These are phyloP conservation scores for Lacerta agilis DNA, from an alignment of 2,797 vertebrate species.

Conservation along the genomic window DNA sequence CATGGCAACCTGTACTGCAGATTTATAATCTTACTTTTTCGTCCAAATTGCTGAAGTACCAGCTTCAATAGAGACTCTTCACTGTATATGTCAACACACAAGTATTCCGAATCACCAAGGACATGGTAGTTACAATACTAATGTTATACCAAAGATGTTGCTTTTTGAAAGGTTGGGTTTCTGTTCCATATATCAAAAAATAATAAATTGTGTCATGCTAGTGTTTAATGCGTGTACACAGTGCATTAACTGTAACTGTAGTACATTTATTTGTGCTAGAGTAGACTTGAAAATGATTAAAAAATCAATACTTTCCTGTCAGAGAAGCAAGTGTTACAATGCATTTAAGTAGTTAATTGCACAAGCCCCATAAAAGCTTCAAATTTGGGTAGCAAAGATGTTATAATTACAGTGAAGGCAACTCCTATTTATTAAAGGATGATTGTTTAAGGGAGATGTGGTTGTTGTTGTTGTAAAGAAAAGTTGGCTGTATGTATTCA, in stretches of 20 bases:
- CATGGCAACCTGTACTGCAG: slow-evolving; percentile 28
- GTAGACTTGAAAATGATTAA: slow-evolving; percentile 96
- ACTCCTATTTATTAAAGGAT: slow-evolving; percentile 67
- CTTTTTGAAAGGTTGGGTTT: slow-evolving; percentile 67
- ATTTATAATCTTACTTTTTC: slow-evolving; percentile 32
- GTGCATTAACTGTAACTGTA: slow-evolving; percentile 88
- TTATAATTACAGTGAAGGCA: slow-evolving; percentile 75
- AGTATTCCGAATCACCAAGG: slow-evolving; percentile 51
- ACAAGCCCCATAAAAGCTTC: slow-evolving; percentile 82
- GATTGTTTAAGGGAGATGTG: slow-evolving; percentile 56
- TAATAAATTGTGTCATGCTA: slow-evolving; percentile 79
- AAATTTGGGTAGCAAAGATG: slow-evolving; percentile 77
- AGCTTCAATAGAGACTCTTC: slow-evolving; percentile 26
- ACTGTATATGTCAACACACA: slow-evolving; percentile 37
- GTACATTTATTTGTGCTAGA: slow-evolving; percentile 96
- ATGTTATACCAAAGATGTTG: slow-evolving; percentile 33
- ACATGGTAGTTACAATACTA: slow-evolving; percentile 46
- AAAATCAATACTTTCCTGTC: slow-evolving; percentile 98
- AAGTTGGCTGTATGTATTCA: neutral
- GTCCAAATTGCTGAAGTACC: slow-evolving; percentile 11
- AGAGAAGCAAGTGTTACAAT: slow-evolving; percentile 86
- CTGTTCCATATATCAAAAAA: slow-evolving; percentile 77
- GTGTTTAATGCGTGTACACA: slow-evolving; percentile 84
- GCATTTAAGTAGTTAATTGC: slow-evolving; percentile 85
- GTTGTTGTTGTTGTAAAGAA: slow-evolving; percentile 50